Evolutionary conservation across 1,140 invertebrate species (phyloP).

Genomic region (Drosophila virilis): DNA sequence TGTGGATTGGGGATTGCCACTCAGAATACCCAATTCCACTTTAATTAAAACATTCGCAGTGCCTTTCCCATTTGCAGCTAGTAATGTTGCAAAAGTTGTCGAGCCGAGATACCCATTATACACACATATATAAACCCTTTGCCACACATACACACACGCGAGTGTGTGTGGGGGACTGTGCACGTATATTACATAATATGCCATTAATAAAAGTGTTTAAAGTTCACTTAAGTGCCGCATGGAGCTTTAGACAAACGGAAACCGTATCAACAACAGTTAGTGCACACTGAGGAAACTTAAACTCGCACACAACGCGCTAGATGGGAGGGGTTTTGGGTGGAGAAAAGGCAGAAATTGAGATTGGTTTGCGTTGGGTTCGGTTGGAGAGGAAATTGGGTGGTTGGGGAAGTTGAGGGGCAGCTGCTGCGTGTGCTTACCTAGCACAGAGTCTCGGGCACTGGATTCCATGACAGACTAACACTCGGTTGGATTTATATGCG

Average conservation of each 20-base stretch:
- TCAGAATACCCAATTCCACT: conserved; percentile 83
- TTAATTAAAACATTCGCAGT: conserved; percentile 80
- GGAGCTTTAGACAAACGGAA: conserved; percentile 82
- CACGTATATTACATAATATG: conserved; percentile 82
- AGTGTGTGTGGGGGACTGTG: conserved; percentile 15
- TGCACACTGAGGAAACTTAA: conserved; percentile 69
- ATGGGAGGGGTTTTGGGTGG: neutral
- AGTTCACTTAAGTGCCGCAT: conserved; percentile 84
- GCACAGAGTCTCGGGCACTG: conserved; percentile 15
- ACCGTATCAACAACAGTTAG: conserved; percentile 80
- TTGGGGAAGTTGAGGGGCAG: conserved; percentile 1
- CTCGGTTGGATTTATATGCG: conserved; percentile 74
- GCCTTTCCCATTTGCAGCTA: conserved; percentile 69
- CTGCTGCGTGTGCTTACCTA: conserved; percentile 48
- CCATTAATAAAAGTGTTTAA: conserved; percentile 84
- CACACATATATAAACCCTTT: neutral
- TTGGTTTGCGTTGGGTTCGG: conserved; percentile 12
- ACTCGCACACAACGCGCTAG: conserved; percentile 25
- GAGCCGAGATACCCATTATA: conserved; percentile 41
- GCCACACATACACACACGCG: neutral
- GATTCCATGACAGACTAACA: conserved; percentile 64
- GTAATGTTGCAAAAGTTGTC: conserved; percentile 76
- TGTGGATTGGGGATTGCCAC: conserved; percentile 64
- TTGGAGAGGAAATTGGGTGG: neutral
- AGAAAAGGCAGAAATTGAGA: conserved; percentile 9